Conservation (phyloP, 2,888 invertebrate species). For the Digitonthophagus gazella region DNA sequence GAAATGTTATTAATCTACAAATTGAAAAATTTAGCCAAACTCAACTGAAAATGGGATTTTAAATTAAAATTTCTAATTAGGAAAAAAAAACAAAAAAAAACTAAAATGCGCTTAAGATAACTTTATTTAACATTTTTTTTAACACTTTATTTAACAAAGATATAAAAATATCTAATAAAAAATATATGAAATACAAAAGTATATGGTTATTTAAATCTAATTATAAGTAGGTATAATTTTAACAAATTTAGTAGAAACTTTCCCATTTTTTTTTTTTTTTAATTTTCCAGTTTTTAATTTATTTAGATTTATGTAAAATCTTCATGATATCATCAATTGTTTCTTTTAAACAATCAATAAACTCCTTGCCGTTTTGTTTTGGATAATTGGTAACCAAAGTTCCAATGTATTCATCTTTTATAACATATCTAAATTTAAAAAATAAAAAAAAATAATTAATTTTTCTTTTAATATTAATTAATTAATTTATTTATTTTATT, state of each 20-base stretch:
- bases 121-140: not conserved
- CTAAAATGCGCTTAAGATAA: not conserved
- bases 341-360: conserved; percentile 66
- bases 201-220: too few relatives aligned
- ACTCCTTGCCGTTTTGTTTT: conserved; percentile 68
- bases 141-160: too few relatives aligned
- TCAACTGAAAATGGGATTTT: too few relatives aligned
- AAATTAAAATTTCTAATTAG: not conserved
- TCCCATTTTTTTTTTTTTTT: too few relatives aligned
- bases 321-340: conserved; percentile 68
- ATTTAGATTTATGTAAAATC: conserved; percentile 32
- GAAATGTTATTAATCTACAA: too few relatives aligned
- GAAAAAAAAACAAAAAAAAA: not conserved
- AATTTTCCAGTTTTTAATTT: too few relatives aligned
- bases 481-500: not conserved
- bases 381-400: conserved; percentile 80
- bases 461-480: not conserved
- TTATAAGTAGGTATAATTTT: too few relatives aligned
- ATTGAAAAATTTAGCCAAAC: too few relatives aligned
- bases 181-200: not conserved
- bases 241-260: too few relatives aligned
- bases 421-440: conserved; percentile 69
- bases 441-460: conserved; percentile 14
- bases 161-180: not conserved
- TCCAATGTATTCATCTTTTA: conserved; percentile 78